These are phyloP conservation scores for Xanthostigma xanthostigma DNA, from an alignment of 2,888 invertebrate genomes.

Conservation along the genomic window DNA sequence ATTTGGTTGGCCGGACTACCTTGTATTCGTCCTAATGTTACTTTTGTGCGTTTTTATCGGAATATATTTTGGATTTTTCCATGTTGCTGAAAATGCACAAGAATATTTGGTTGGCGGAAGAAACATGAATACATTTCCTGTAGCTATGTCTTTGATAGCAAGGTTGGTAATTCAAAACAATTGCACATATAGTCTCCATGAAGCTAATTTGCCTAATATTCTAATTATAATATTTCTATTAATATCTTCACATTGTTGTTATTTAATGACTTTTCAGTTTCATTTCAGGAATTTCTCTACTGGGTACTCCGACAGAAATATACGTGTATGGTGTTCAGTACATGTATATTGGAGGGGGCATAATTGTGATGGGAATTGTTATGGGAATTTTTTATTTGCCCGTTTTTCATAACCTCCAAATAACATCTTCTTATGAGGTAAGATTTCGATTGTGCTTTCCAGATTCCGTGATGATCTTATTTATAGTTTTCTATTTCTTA, in stretches of 20 bases:
- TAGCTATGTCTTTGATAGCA: slow-evolving; percentile 72
- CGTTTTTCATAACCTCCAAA: slow-evolving; percentile 55
- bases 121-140: slow-evolving; percentile 68
- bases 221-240: not conserved
- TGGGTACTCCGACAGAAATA: slow-evolving; percentile 67
- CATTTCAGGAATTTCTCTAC: slow-evolving; percentile 60
- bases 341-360: slow-evolving; percentile 44
- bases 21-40: slow-evolving; percentile 63
- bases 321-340: slow-evolving; percentile 73
- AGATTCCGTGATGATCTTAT: no score
- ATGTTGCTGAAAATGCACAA: slow-evolving; percentile 42
- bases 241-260: not conserved
- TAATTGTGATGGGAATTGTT: slow-evolving; percentile 46
- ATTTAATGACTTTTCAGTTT: slow-evolving; percentile 32
- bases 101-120: slow-evolving; percentile 71
- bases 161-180: slow-evolving; percentile 34
- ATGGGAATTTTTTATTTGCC: slow-evolving; percentile 56
- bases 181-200: no score
- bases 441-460: slow-evolving; percentile 11
- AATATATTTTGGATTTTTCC: slow-evolving; percentile 65
- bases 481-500: no score
- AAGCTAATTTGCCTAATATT: no score
- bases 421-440: slow-evolving; percentile 71
- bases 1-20: slow-evolving; percentile 50
- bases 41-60: slow-evolving; percentile 63